phyloP scores from a whole-genome alignment of 2,888 invertebrate species.

The Stratiomys singularior region DNA sequence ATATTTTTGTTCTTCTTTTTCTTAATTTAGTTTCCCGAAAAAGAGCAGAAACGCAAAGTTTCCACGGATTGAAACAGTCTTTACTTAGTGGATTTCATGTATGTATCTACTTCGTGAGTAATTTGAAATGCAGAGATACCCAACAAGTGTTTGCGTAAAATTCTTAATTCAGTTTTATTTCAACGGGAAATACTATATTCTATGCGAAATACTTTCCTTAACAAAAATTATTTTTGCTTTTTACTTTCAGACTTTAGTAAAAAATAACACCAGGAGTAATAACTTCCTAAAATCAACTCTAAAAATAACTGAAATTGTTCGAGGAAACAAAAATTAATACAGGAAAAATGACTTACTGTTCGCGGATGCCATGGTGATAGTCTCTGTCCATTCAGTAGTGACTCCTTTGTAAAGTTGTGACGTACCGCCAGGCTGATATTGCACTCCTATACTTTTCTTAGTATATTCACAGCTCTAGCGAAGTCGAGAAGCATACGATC shows the following conservation, averaged over 20 bases:
- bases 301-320: too few species aligned
- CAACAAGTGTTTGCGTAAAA: background rate
- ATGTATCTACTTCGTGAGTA: background rate
- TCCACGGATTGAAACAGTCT: slow-evolving; percentile 35
- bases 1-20: background rate
- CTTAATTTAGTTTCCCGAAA: slow-evolving; percentile 44
- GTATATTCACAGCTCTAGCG: background rate
- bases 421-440: background rate
- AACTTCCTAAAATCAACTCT: too few species aligned
- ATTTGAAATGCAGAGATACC: slow-evolving; percentile 17
- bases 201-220: too few species aligned
- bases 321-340: too few species aligned
- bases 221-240: too few species aligned
- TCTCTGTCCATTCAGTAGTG: background rate
- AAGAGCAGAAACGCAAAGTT: slow-evolving; percentile 9
- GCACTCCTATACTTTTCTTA: slow-evolving; percentile 14
- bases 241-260: too few species aligned
- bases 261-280: too few species aligned
- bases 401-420: background rate
- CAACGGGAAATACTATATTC: too few species aligned
- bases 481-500: background rate
- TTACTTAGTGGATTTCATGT: slow-evolving; percentile 16
- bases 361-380: background rate
- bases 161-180: too few species aligned
- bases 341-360: background rate